Percentiles rank a stretch among this genome's conserved stretches.
Conservation (phyloP, 2,888 invertebrate genomes). For the Nipponacmea schrenckii region DNA sequence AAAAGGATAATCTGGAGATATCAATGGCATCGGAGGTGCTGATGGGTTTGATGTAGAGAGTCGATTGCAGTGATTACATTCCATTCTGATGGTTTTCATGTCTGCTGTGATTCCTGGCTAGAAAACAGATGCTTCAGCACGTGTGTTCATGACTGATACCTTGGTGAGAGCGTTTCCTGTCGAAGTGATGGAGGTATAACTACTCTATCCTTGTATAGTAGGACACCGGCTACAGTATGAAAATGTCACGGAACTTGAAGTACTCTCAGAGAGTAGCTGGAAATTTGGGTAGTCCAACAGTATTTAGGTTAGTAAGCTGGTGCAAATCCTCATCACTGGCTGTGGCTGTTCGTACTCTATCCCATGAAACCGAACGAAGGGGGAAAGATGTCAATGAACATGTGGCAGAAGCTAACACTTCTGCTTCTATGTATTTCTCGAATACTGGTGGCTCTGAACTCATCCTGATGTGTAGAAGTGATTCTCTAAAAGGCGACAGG, state of each 20-base stretch:
- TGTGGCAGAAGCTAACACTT: slow-evolving; percentile 7
- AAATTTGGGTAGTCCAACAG: slow-evolving; percentile 13
- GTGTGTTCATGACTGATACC: no score
- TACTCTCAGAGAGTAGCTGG: slow-evolving; percentile 18
- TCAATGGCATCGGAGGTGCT: slow-evolving; percentile 36
- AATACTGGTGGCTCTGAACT: no score
- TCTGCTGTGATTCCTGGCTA: no score
- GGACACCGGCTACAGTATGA: slow-evolving; percentile 24
- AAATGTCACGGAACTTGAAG: slow-evolving; percentile 24
- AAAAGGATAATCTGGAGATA: slow-evolving; percentile 22
- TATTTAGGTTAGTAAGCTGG: slow-evolving; percentile 15
- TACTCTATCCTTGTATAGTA: slow-evolving; percentile 37
- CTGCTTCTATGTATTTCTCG: neutral
- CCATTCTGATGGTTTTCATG: no score
- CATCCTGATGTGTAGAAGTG: no score
- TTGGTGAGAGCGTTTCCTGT: slow-evolving; percentile 28
- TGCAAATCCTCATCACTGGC: slow-evolving; percentile 26
- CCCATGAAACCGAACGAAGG: slow-evolving; percentile 29
- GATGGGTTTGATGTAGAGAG: slow-evolving; percentile 40
- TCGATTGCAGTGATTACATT: slow-evolving; percentile 34
- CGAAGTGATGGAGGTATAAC: slow-evolving; percentile 41
- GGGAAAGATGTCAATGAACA: neutral
- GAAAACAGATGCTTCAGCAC: no score
- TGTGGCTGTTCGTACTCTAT: slow-evolving; percentile 18
- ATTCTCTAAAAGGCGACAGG: no score